Evolutionary conservation across 2,888 invertebrate genomes (phyloP).

Genomic region (Deroplatys truncata): DNA sequence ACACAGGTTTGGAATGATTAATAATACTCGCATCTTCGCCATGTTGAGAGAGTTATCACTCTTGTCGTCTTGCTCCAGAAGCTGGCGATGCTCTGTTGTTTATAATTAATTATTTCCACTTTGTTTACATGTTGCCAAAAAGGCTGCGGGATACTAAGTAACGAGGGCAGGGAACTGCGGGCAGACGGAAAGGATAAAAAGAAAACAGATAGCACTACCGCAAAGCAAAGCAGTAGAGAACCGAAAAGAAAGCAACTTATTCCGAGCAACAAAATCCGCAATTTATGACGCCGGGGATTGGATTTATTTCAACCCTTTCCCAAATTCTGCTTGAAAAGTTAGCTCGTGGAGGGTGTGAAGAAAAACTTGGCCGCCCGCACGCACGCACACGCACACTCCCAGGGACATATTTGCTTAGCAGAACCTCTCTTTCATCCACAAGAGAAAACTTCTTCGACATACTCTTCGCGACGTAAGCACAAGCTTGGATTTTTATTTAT

Average conservation of each 20-base stretch:
- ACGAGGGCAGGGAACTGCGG: background rate
- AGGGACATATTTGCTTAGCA: background rate
- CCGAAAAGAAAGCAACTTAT: background rate
- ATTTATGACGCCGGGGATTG: background rate
- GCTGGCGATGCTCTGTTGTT: background rate
- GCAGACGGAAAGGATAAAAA: background rate
- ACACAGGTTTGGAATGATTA: background rate
- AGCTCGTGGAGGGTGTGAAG: background rate
- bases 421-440: background rate
- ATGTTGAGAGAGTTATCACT: background rate
- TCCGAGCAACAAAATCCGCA: conserved; percentile 2
- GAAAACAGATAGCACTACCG: background rate
- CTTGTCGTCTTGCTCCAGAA: too few relatives aligned
- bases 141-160: background rate
- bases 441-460: background rate
- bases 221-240: background rate
- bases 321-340: background rate
- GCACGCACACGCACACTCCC: background rate
- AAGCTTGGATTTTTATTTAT: background rate
- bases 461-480: background rate
- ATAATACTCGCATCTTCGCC: background rate
- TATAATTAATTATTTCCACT: background rate
- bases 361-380: background rate
- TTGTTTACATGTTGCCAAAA: background rate
- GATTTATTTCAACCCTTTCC: background rate